Base-by-base conservation (phyloP, 1,140 invertebrate species). In the Notospermus geniculatus region DNA sequence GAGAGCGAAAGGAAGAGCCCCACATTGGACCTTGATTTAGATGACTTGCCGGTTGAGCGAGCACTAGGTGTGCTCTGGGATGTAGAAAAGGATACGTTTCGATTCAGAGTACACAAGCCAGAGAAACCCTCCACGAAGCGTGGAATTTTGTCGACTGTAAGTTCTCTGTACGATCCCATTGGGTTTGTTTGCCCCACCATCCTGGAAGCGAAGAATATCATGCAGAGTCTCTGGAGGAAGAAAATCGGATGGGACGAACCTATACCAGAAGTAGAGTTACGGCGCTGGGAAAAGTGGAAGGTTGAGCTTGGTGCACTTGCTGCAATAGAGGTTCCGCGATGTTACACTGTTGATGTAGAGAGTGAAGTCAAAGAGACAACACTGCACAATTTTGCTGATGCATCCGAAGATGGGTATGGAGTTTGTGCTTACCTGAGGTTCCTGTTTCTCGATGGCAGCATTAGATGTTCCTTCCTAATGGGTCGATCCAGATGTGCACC, bases 201-300 rank as follows among this genome's bases (percentile, higher is more conserved):
- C 11, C 32, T 67, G 23, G 1, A 4, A 7, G 57, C 1, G 15
- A 67, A 64, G 22, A 50, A 36, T 19, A 57, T 67, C 17, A 39
- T 67, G 1, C 57, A 67, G 32, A 22, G 60, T 15, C 1, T 64
- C 19, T 63, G 58, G 32, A 29, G 52, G 5, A 27, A 23, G 11
- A 9, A 60, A n/a, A 1, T 54, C 0, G 57, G 19, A 25, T 67
- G 65, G 65, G 65, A 67, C 46, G 65, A 64, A 19, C 28, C 45
- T 1, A 15, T 67, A n/a, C 46, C 52, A 28, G 57, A 46, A 11
- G 22, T 28, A 0, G 2, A 54, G 4, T 9, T 2, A 7, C 1
- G 11, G 23, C 1, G 4, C 17, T 60, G 61, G 61, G 15, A 64
- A 36, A 29, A 22, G 9, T 60, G 54, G 62, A n/a, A 22, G 30